Base-by-base conservation (phyloP, 2,113 vertebrate species). In the Ramphastos sulfuratus region DNA sequence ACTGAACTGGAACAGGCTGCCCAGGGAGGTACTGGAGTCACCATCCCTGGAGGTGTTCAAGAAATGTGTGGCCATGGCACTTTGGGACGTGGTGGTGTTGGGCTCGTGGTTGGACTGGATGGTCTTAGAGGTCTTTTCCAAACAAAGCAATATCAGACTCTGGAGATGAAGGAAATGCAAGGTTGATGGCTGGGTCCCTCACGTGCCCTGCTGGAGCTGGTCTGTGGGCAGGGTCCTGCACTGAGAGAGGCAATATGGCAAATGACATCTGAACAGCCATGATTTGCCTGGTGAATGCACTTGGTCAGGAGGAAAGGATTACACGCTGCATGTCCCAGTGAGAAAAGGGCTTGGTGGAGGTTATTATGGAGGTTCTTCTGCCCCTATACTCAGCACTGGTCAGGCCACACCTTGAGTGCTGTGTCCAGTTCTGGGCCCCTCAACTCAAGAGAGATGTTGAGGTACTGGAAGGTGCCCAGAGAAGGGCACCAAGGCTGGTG, bases 241-340 rank as follows among this genome's bases (percentile, higher is more conserved):
- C 31, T 50, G 20, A 61, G 44, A 48, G 19, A 44, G n/a, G 63
- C 44, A 31, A 78, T 1, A 1, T 10, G 33, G 12, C 16, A 35
- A 33, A 0, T 12, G 35, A 10, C 25, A 48, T 9, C 28, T 46
- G 74, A 63, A 6, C 8, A n/a, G 12, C 1, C 3, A 10, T 27
- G 27, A 6, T 70, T 58, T 74, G 27, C 31, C 28, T 67, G 59
- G 12, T 28, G 58, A 11, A 33, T 24, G 52, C 8, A 10, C 35
- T 71, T 0, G 2, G 25, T 10, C 28, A 33, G 59, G 27, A 64
- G 31, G 10, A 74, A 42, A 56, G 25, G 42, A 61, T 27, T 17
- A 66, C 33, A 60, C 59, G 31, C 50, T 18, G 20, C 0, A 0
- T 6, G 14, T 25, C 12, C 21, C 63, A 30, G 0, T 10, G 48